phyloP scores from a whole-genome alignment of 2,797 vertebrate genomes.

The Protonibea diacanthus region DNA sequence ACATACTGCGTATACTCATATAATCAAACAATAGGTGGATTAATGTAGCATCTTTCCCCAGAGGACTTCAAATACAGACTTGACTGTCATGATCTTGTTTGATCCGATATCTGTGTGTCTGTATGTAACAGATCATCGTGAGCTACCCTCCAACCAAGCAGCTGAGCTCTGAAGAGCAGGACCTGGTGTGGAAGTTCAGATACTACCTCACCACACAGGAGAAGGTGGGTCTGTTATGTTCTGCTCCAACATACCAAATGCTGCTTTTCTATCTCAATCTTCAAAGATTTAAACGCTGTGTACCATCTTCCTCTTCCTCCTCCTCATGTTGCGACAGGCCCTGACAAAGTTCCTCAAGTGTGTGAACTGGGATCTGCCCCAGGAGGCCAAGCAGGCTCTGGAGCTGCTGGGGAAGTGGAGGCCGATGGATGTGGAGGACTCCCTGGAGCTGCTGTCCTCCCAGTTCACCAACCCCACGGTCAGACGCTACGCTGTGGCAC shows the following conservation, averaged over 20 bases:
- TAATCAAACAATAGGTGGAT: not conserved
- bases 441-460: slow-evolving; percentile 95
- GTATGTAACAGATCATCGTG: slow-evolving; percentile 91
- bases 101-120: slow-evolving; percentile 10
- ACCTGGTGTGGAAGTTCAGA: slow-evolving; percentile 99
- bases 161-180: slow-evolving; percentile 97
- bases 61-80: not conserved
- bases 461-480: slow-evolving; percentile 96
- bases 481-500: slow-evolving; percentile 94
- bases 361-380: slow-evolving; percentile 98
- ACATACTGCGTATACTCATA: too few relatives aligned
- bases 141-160: slow-evolving; percentile 98
- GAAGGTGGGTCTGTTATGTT: slow-evolving; percentile 84
- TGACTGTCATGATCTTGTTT: too few relatives aligned
- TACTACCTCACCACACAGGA: slow-evolving; percentile 99
- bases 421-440: slow-evolving; percentile 99
- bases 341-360: slow-evolving; percentile 99
- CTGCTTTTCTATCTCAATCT: not conserved
- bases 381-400: slow-evolving; percentile 97
- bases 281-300: not conserved
- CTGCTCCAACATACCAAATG: not conserved
- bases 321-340: slow-evolving; percentile 84
- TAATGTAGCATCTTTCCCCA: not conserved
- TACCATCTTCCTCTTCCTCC: not conserved
- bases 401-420: slow-evolving; percentile 97